Conservation (phyloP, 2,797 vertebrate species). For the Danio aesculapii region DNA sequence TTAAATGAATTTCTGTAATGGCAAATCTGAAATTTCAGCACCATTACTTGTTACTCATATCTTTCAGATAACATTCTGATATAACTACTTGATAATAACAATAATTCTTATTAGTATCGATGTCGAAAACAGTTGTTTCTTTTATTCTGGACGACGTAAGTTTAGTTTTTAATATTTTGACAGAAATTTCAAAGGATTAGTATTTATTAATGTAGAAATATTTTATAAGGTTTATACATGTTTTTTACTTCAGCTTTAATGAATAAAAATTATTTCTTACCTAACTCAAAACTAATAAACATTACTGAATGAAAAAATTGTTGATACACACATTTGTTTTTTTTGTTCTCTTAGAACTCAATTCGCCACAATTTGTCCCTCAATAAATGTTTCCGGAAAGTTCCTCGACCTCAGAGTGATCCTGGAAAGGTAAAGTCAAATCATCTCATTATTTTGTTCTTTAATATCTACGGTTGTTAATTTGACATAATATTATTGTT, state of each 20-base stretch:
- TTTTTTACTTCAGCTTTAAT: background rate
- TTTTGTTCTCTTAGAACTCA: constrained; percentile 86
- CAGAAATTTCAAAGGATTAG: background rate
- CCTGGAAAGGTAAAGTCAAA: constrained; percentile 90
- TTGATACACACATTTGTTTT: background rate
- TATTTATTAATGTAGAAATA: background rate
- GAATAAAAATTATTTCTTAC: background rate
- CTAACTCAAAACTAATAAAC: background rate
- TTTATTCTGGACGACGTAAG: background rate
- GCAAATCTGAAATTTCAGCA: background rate
- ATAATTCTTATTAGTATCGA: background rate
- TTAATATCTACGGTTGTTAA: background rate
- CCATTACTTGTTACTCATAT: background rate
- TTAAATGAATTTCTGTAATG: too few species aligned
- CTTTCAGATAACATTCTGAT: background rate
- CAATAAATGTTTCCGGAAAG: constrained; percentile 98
- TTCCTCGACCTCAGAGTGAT: constrained; percentile 94
- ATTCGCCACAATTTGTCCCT: constrained; percentile 98
- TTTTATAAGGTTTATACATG: background rate
- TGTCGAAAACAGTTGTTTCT: background rate
- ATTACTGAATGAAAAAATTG: background rate
- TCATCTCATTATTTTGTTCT: background rate
- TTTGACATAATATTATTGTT: background rate
- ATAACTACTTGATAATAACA: background rate
- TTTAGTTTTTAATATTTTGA: background rate